Conservation (phyloP, 2,888 invertebrate genomes). For the Xylota segnis region DNA sequence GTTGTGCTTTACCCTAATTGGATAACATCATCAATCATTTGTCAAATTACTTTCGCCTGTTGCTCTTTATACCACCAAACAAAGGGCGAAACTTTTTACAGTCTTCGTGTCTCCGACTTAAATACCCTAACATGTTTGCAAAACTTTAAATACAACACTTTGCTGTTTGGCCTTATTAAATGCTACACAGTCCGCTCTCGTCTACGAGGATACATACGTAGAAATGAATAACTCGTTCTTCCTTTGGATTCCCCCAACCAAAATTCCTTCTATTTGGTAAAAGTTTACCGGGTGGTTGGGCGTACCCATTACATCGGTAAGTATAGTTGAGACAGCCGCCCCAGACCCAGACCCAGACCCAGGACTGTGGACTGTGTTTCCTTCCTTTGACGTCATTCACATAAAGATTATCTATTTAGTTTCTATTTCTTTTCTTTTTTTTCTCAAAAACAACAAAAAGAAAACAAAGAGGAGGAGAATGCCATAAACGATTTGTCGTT, state of each 20-base stretch:
- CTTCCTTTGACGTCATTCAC: conserved; percentile 24
- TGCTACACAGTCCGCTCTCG: background rate
- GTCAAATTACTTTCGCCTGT: conserved; percentile 17
- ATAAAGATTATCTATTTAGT: conserved; percentile 21
- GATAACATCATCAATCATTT: conserved; percentile 23
- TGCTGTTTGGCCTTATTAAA: conserved; percentile 28
- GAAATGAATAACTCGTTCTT: background rate
- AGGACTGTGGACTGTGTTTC: background rate
- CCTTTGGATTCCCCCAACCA: background rate
- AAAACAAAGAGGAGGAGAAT: background rate
- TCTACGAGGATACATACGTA: conserved; percentile 31
- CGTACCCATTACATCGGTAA: background rate
- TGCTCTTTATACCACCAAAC: background rate
- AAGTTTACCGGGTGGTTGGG: background rate
- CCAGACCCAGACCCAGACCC: no score
- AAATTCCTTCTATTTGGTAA: conserved; percentile 1
- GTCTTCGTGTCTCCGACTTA: background rate
- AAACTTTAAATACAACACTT: conserved; percentile 12
- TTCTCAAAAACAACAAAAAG: background rate
- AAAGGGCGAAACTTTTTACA: background rate
- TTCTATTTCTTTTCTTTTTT: conserved; percentile 10
- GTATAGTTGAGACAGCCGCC: background rate
- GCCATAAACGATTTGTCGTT: conserved; percentile 10
- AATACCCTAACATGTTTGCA: background rate
- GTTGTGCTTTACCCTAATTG: conserved; percentile 16